Percentiles rank a stretch among this genome's conserved stretches.
Conservation (phyloP, 2,797 vertebrate genomes). For the Brotula barbata region DNA sequence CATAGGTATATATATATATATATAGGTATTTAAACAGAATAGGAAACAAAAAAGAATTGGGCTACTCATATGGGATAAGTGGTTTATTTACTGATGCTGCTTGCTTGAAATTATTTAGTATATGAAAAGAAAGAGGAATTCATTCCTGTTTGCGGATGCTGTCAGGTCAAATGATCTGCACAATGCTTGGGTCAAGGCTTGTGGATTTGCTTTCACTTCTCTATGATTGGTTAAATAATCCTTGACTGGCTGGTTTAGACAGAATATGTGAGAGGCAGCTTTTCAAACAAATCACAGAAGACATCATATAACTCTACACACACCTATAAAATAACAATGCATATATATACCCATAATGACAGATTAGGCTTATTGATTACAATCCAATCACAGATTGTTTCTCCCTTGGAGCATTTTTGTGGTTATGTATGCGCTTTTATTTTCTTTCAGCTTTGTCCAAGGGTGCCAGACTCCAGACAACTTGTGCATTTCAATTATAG, state of each 20-base stretch:
- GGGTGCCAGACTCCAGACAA: constrained; percentile 60
- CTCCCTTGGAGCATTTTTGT: constrained; percentile 21
- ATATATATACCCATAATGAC: constrained; percentile 38
- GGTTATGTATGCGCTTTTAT: constrained; percentile 50
- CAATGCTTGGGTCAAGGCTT: background rate
- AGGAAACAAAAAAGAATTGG: background rate
- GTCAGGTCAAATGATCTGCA: background rate
- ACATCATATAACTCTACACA: background rate
- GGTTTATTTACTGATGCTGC: background rate
- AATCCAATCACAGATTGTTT: constrained; percentile 46
- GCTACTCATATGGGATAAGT: background rate
- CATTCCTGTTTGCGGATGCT: background rate
- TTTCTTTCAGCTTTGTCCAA: constrained; percentile 40
- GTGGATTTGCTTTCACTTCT: background rate
- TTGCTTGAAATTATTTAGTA: background rate
- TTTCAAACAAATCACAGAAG: background rate
- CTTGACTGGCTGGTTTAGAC: background rate
- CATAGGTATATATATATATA: background rate
- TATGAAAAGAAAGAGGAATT: background rate
- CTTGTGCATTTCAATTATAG: constrained; percentile 70
- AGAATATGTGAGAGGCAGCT: constrained; percentile 1
- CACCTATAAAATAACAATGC: constrained; percentile 18
- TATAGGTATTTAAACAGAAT: background rate
- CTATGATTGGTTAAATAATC: background rate
- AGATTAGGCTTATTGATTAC: constrained; percentile 37